Conservation (phyloP, 1,140 invertebrate genomes). For the Chionoecetes opilio region DNA sequence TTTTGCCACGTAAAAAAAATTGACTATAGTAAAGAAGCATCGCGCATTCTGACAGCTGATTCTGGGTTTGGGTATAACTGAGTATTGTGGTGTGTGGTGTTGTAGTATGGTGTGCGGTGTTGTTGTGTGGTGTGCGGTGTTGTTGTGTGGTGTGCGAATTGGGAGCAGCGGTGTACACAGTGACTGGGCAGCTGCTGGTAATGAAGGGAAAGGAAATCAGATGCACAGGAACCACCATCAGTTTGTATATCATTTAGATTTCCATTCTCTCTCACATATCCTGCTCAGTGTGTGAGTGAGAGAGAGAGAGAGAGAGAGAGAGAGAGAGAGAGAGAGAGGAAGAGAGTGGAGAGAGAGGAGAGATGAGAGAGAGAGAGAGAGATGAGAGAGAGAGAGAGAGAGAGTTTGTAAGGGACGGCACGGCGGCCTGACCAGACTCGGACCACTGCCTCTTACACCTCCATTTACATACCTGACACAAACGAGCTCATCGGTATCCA, state of each 20-base stretch:
- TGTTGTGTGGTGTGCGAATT: too few species aligned
- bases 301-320: background rate
- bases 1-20: too few species aligned
- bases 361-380: background rate
- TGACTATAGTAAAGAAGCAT: too few species aligned
- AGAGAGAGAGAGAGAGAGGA: background rate
- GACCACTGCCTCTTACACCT: background rate
- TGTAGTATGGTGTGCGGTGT: too few species aligned
- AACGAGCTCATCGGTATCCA: background rate
- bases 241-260: too few species aligned
- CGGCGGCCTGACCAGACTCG: background rate
- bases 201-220: background rate
- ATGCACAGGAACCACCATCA: background rate
- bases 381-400: background rate
- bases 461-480: slow-evolving; percentile 17
- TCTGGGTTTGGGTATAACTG: too few species aligned
- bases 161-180: too few species aligned
- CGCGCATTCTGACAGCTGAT: too few species aligned
- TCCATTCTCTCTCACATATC: too few species aligned
- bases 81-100: too few species aligned
- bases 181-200: too few species aligned
- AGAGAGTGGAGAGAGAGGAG: background rate
- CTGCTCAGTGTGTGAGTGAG: background rate
- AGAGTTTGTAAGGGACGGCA: background rate
- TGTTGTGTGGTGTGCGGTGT: too few species aligned